Conservation (phyloP, 2,113 vertebrate genomes). For the Fukomys damarensis region DNA sequence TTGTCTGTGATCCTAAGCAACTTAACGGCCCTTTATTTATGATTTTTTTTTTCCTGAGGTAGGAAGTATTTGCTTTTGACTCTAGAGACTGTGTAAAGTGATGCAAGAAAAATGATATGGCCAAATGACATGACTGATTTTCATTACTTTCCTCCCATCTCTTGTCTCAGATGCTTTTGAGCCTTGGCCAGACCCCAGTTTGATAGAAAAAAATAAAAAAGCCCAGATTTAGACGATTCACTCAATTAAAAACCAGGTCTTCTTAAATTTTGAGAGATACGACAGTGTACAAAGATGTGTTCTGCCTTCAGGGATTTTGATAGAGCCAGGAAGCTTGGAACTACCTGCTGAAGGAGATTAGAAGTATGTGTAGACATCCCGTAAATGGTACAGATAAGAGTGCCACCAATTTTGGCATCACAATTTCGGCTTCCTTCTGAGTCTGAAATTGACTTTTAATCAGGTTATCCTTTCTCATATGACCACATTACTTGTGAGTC, state of each 20-base stretch:
- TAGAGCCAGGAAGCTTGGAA: constrained; percentile 3
- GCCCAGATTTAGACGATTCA: not conserved
- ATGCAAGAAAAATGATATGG: constrained; percentile 73
- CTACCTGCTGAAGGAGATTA: not conserved
- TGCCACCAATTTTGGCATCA: not conserved
- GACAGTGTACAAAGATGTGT: not conserved
- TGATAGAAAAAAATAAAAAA: constrained; percentile 19
- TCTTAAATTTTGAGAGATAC: constrained; percentile 17
- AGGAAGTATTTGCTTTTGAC: constrained; percentile 67
- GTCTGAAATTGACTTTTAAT: not conserved
- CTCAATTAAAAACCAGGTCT: constrained; percentile 55
- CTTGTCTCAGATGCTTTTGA: constrained; percentile 65
- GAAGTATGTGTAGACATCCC: not conserved
- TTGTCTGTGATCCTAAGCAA: constrained; percentile 22
- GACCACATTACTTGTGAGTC: not conserved
- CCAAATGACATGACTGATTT: constrained; percentile 72
- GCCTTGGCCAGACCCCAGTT: constrained; percentile 34
- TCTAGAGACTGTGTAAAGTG: constrained; percentile 28
- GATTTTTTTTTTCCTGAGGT: not conserved
- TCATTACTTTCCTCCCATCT: constrained; percentile 69
- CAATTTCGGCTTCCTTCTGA: not conserved
- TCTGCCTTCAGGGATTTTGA: constrained; percentile 44
- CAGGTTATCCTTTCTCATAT: constrained; percentile 6
- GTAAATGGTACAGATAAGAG: not conserved
- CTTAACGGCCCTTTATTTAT: constrained; percentile 25